Base-by-base conservation (phyloP, 2,888 invertebrate species). In the Zygothrica quintamaculata region DNA sequence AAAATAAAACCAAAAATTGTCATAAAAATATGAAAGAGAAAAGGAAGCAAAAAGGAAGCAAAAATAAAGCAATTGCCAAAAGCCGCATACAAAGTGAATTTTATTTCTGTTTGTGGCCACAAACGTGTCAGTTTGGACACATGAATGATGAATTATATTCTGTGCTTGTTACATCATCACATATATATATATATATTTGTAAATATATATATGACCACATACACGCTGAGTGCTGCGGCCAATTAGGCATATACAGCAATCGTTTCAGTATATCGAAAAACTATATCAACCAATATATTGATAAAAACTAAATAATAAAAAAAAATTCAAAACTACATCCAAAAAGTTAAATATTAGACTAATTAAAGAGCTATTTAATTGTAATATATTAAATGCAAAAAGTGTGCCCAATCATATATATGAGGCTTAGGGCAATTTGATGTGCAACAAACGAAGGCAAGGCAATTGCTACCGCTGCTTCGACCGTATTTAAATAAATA, bases 111-210 rank as follows among this genome's bases (percentile, higher is more conserved):
- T 77, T 79, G 85, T 65, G 85, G 82, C 82, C 85, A 79, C 84
- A 84, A 79, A 81, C 80, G 82, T 82, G 85, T 77, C 85, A 77
- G 67, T 66, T 82, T 60, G 77, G 71, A 84, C 85, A 81, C 85
- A 77, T 82, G 82, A 81, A 82, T 82, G 82, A 82, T 82, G 79
- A 81, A 82, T 84, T 84, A 79, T 68, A 40, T 74, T 68, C 46
- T 57, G 57, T 58, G 61, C 65, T 82, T 62, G 44, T 18, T 53
- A 40, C 46, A 59, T 33, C 36, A 39, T 42, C 15, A 51, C 50
- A 29, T 44, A 47, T 26, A 34, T 43, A 25, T 1, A 34, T 33
- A 46, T 9, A 55, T 12, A 47, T 50, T 39, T 33, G 55, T 48
- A 47, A 48, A 50, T 46, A 65, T 47, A 59, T 56, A 66, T 59